Evolutionary conservation across 2,888 invertebrate genomes (phyloP).

Genomic region (Corythucha ciliata): DNA sequence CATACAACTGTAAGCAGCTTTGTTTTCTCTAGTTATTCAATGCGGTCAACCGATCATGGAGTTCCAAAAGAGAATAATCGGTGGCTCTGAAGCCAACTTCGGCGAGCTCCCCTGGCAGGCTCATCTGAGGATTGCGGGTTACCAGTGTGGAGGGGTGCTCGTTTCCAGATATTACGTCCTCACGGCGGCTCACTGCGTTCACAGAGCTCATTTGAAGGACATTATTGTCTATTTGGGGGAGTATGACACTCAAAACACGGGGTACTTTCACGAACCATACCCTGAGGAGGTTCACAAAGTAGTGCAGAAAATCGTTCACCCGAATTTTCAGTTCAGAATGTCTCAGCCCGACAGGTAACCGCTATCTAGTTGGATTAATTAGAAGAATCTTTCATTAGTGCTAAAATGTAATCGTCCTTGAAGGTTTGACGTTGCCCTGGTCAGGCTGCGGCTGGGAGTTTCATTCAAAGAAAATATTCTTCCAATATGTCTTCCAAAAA

Average conservation of each 20-base stretch:
- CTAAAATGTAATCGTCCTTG: neutral
- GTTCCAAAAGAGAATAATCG: constrained; percentile 67
- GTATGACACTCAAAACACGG: constrained; percentile 63
- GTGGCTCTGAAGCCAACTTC: constrained; percentile 65
- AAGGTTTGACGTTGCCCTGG: constrained; percentile 58
- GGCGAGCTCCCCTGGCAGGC: constrained; percentile 81
- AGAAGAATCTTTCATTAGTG: neutral
- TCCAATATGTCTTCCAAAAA: constrained; percentile 67
- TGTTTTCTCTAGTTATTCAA: constrained; percentile 43
- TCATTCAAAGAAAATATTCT: constrained; percentile 56
- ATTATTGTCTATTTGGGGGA: constrained; percentile 72
- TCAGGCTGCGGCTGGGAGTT: constrained; percentile 60
- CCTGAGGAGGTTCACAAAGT: constrained; percentile 61
- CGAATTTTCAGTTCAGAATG: constrained; percentile 66
- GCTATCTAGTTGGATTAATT: neutral
- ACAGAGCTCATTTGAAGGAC: constrained; percentile 61
- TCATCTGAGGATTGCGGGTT: constrained; percentile 70
- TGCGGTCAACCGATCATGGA: constrained; percentile 57
- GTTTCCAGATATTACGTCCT: constrained; percentile 64
- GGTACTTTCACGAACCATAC: constrained; percentile 51
- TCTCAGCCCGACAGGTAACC: constrained; percentile 69
- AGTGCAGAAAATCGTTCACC: constrained; percentile 65
- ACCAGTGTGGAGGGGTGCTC: constrained; percentile 73
- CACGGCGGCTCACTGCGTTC: constrained; percentile 75
- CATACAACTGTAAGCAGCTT: no score